Conservation (phyloP, 1,140 invertebrate genomes). For the Diorhabda elongata region DNA sequence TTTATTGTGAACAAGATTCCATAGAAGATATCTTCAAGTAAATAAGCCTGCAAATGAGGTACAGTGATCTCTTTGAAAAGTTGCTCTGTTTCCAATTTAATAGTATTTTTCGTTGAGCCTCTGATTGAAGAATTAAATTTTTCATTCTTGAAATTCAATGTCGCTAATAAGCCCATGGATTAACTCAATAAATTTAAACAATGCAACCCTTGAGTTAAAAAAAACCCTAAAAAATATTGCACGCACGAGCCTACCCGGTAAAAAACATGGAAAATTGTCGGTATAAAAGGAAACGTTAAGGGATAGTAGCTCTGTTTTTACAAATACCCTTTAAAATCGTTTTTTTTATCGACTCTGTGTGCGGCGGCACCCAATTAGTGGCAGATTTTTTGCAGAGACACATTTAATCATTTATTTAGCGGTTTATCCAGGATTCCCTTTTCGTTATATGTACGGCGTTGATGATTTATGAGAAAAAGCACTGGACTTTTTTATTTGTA, state of each 20-base stretch:
- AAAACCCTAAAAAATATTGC: conserved; percentile 18
- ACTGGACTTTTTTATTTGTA: neutral
- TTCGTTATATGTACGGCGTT: neutral
- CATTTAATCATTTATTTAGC: conserved; percentile 11
- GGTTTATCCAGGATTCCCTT: conserved; percentile 1
- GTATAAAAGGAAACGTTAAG: neutral
- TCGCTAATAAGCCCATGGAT: too few relatives aligned
- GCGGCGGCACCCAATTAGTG: conserved; percentile 12
- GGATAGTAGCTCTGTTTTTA: neutral
- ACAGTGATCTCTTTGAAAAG: too few relatives aligned
- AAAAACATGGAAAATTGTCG: conserved; percentile 10
- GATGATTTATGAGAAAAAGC: conserved; percentile 2
- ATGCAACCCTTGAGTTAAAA: conserved; percentile 6
- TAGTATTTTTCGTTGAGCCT: too few relatives aligned
- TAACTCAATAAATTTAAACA: too few relatives aligned
- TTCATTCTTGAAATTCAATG: too few relatives aligned
- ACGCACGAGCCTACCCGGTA: neutral
- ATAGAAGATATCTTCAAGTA: too few relatives aligned
- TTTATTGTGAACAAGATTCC: too few relatives aligned
- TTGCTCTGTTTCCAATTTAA: too few relatives aligned
- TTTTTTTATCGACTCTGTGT: conserved; percentile 11
- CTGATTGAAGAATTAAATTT: too few relatives aligned
- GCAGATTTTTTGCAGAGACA: conserved; percentile 10
- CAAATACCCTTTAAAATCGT: conserved; percentile 16
- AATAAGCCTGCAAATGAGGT: too few relatives aligned